These are phyloP conservation scores for Nebria salina DNA, from an alignment of 2,888 invertebrate genomes.

Conservation along the genomic window DNA sequence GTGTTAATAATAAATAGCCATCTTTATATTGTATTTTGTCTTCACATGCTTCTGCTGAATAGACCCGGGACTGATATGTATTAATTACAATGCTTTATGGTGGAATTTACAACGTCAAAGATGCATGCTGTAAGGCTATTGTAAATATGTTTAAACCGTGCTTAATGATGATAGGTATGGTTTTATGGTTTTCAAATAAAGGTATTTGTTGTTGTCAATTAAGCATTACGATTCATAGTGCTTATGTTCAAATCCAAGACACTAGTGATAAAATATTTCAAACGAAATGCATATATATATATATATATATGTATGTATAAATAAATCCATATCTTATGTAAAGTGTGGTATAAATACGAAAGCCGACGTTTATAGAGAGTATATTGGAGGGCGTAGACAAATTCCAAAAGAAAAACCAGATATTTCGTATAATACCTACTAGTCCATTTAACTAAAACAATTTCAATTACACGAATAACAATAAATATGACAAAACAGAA, in stretches of 20 bases:
- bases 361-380: neutral
- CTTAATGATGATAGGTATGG: neutral
- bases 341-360: neutral
- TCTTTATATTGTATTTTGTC: constrained; percentile 4
- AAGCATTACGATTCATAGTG: no score
- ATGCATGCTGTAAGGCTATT: neutral
- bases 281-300: no score
- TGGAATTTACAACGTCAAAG: neutral
- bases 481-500: constrained; percentile 45
- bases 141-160: neutral
- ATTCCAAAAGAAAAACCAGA: neutral
- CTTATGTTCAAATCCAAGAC: no score
- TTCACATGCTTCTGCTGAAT: neutral
- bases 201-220: no score
- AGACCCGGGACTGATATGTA: neutral
- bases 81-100: neutral
- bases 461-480: constrained; percentile 46
- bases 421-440: neutral
- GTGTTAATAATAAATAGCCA: constrained; percentile 1
- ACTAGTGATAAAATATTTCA: no score
- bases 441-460: constrained; percentile 44
- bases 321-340: neutral
- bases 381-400: neutral
- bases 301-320: neutral
- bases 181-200: no score